Conservation (phyloP, 2,797 vertebrate species). For the Kryptolebias ocellatus region DNA sequence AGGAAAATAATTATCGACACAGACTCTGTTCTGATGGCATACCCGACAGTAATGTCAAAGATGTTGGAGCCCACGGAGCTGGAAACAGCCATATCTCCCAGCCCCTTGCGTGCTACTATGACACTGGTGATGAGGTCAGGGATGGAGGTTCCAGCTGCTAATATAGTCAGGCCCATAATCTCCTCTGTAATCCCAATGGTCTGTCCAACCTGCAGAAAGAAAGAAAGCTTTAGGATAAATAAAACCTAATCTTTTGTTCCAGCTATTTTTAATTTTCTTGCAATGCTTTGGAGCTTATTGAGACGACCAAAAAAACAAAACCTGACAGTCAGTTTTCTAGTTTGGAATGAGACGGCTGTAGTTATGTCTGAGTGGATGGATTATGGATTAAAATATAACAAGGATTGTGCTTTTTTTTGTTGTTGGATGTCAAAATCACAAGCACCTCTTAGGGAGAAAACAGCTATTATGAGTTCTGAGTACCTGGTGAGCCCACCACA, state of each 20-base stretch:
- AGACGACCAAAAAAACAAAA: constrained; percentile 44
- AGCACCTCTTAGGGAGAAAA: no score
- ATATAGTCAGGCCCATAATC: constrained; percentile 98
- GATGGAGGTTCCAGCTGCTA: constrained; percentile 98
- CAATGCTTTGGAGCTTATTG: constrained; percentile 30
- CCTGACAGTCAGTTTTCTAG: constrained; percentile 21
- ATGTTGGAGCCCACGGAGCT: constrained; percentile 99
- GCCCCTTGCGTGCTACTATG: constrained; percentile 97
- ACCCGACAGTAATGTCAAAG: constrained; percentile 99
- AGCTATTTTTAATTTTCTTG: constrained; percentile 58
- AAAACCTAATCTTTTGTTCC: constrained; percentile 65
- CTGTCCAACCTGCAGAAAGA: constrained; percentile 90
- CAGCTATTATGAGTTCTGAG: no score
- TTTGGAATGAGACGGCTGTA: constrained; percentile 27
- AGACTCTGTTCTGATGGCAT: constrained; percentile 45
- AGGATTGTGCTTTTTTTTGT: constrained; percentile 9
- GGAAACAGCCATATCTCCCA: constrained; percentile 99
- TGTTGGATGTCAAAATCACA: no score
- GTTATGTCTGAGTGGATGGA: constrained; percentile 31
- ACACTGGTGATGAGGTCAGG: constrained; percentile 99
- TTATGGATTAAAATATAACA: constrained; percentile 33
- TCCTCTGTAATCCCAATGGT: constrained; percentile 98
- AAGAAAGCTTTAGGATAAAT: constrained; percentile 56
- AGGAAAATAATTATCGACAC: not conserved
- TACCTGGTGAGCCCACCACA: constrained; percentile 99